Evolutionary conservation across 2,797 vertebrate genomes (phyloP), one percentile per base, ranked within the genome.

Genomic region (Perodicticus potto): DNA sequence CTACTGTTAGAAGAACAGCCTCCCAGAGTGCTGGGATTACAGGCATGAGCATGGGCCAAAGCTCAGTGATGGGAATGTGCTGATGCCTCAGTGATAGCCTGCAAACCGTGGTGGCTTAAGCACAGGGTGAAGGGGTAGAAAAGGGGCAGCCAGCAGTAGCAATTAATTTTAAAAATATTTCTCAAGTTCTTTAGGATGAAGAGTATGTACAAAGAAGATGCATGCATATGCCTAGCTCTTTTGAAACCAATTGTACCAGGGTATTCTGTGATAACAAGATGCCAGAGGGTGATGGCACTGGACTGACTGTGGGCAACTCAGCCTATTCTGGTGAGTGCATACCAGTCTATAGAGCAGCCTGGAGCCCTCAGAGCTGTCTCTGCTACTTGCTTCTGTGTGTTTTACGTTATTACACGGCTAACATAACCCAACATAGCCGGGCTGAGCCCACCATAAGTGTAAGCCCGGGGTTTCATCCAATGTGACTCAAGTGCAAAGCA

Each of bases 371-470:
- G 49, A 70, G 9, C 1, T 59, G 2, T 40, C 25, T 55, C 27
- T 73, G 9, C 13, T 25, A 17, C 55, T 76, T 57, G 45, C 3
- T 34, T 10, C 76, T 27, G 16, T 11, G 19, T 25, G 23, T 87
- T 73, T 80, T 25, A 69, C 23, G 12, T 57, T 59, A 34, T 34
- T 49, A 2, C 3, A 12, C 86, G 86, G 61, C 73, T 86, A 67
- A 78, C 19, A 34, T 65, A 92, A 77, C 27, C 55, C 45, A 67
- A 19, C 55, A 17, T 77, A 61, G 34, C 32, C 49, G 43, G 25
- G n/a, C 53, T 20, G 63, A 49, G 69, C 32, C 78, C 55, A 82
- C 49, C 49, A 89, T 74, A 92, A 86, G 92, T 5, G n/a, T 80
- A 40, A 86, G 40, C 8, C 13, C 4, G 7, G 8, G 7, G 16